Evolutionary conservation across 2,113 vertebrate species (phyloP), one percentile per base, ranked within the genome.

Genomic region (Passer montanus): DNA sequence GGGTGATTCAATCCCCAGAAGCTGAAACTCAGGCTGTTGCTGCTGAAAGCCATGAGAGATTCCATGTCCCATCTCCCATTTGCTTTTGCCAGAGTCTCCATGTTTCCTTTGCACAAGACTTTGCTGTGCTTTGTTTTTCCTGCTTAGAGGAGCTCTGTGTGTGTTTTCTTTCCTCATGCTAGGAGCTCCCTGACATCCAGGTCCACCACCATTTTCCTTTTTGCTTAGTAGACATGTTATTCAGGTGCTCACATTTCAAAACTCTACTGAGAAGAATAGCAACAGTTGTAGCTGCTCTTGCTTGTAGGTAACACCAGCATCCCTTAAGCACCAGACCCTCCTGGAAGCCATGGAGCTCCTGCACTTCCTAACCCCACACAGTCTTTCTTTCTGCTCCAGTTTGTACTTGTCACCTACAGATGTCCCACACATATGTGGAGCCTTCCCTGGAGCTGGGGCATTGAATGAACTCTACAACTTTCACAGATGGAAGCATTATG

Each of bases 231-330:
- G 59, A 50, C 20, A 66, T 24, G 10, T 78, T 35, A n/a, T 52
- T 63, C 24, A 39, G 7, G 13, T 86, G 39, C 41, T 68, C 37
- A 52, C 11, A 27, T 60, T 75, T 84, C 52, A 60, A 31, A 89
- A 33, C 62, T 19, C 26, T 33, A 4, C 46, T 31, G 50, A 86
- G n/a, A 67, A 53, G 28, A 62, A 27, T 5, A 79, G 44, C 22
- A 84, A 28, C 9, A 66, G 47, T 18, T 59, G 39, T 39, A 87
- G 17, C 55, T 87, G 21, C 41, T 79, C 24, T 64, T 33, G 24
- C 37, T 44, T 0, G 0, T 73, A 52, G 58, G 4, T 33, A 53
- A 43, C 8, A 27, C 7, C 11, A 70, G 64, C 7, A 56, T 14
- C 9, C 27, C 70, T 77, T 26, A 49, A 50, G 47, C 2, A 19